Evolutionary conservation across 1,140 invertebrate genomes (phyloP).

Genomic region (Melanaphis sacchari): DNA sequence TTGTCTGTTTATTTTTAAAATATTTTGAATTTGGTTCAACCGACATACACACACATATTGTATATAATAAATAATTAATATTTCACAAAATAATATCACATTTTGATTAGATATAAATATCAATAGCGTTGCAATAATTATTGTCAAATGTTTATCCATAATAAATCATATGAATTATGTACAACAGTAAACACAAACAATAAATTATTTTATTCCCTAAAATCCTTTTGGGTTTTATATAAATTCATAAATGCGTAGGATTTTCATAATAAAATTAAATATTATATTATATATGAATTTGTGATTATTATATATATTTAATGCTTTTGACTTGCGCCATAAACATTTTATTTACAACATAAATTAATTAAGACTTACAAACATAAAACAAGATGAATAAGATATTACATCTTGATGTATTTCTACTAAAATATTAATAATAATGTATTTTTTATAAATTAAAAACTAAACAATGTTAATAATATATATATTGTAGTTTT

Average conservation of each 20-base stretch:
- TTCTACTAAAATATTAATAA: background rate
- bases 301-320: background rate
- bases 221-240: background rate
- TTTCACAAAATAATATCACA: too few relatives aligned
- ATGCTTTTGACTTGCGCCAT: background rate
- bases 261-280: slow-evolving; percentile 3
- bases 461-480: background rate
- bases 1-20: too few relatives aligned
- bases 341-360: background rate
- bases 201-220: background rate
- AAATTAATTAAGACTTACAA: background rate
- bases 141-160: background rate
- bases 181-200: background rate
- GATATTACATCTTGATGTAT: background rate
- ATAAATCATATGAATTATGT: background rate
- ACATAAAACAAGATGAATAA: background rate
- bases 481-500: background rate
- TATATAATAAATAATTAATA: too few relatives aligned
- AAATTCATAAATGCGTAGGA: background rate
- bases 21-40: too few relatives aligned
- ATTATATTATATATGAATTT: background rate
- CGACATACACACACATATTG: too few relatives aligned
- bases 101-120: background rate
- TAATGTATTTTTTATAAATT: background rate
- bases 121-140: background rate